phyloP scores from a whole-genome alignment of 1,140 invertebrate species.

The Pseudoatta argentina region DNA sequence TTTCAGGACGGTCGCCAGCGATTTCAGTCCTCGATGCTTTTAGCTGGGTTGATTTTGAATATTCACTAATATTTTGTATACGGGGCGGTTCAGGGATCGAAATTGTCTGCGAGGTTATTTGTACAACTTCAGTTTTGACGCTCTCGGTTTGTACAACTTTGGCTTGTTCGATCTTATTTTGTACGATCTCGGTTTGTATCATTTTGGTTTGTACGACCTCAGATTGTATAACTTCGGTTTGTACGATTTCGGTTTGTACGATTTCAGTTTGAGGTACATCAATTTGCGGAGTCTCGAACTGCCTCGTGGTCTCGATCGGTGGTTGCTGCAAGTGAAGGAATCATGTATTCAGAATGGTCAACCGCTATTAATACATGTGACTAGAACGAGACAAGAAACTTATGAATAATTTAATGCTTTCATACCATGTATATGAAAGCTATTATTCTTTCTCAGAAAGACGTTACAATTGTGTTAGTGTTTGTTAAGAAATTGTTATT shows the following conservation, averaged over 20 bases:
- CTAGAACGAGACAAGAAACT: not conserved
- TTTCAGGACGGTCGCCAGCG: constrained; percentile 20
- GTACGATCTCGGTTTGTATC: not conserved
- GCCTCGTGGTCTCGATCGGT: not conserved
- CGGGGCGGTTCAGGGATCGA: not conserved
- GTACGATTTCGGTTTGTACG: not conserved
- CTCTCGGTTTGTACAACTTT: not conserved
- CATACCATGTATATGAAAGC: not conserved
- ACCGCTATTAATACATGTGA: not conserved
- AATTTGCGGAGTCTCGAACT: constrained; percentile 5
- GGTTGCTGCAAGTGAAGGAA: constrained; percentile 16
- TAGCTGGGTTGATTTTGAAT: not conserved
- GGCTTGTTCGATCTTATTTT: constrained; percentile 1
- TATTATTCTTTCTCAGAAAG: not conserved
- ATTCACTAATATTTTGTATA: not conserved
- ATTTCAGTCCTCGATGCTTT: constrained; percentile 20
- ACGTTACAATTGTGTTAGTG: not conserved
- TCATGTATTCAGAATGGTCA: constrained; percentile 8
- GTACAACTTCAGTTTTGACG: constrained; percentile 21
- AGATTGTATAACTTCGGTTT: not conserved
- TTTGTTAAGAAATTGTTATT: not conserved
- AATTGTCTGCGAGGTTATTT: constrained; percentile 45
- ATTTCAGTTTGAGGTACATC: not conserved
- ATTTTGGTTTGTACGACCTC: not conserved
- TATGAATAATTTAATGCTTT: not conserved